Evolutionary conservation across 2,888 invertebrate species (phyloP), one percentile per base, ranked within the genome.

Genomic region (Scrobipalpa costella): DNA sequence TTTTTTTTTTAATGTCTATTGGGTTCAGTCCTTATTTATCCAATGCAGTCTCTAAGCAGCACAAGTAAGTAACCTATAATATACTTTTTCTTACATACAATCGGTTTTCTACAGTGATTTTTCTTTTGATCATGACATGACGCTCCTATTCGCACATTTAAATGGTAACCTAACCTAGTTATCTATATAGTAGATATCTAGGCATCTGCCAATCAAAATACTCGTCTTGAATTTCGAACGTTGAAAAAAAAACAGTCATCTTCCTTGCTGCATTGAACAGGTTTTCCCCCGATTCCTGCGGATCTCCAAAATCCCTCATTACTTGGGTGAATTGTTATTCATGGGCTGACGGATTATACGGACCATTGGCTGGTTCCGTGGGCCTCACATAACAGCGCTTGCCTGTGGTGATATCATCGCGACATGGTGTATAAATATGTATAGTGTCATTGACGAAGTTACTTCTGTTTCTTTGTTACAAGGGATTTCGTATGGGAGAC

Each of bases 261-360:
- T 47, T 47, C n/a, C n/a, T 8, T n/a, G n/a, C n/a, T 2, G 13
- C 38, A 11, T 2, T 47, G 15, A n/a, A n/a, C 15, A 7, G 47
- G n/a, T 47, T 47, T 47, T n/a, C 9, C n/a, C 47, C 8, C 52
- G 11, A 19, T 57, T 11, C 17, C 15, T 38, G 15, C 19, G 44
- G 52, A 55, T 15, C 57, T 21, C 57, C 33, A 62, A 55, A 60
- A 57, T 15, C 33, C 9, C 17, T 33, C 17, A 34, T 62, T 62
- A 62, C 62, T 33, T 36, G 62, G 44, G 2, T 57, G 62, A 44
- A 44, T 62, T 55, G 62, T 55, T 62, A 62, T 62, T 62, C 62
- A 62, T 44, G 57, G 55, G 49, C 40, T 13, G 13, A n/a, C 57
- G 55, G 55, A 62, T 62, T 57, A 55, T 15, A 44, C 55, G 62